Evolutionary conservation across 2,888 invertebrate species (phyloP).

Genomic region (Dromius quadrimaculatus): DNA sequence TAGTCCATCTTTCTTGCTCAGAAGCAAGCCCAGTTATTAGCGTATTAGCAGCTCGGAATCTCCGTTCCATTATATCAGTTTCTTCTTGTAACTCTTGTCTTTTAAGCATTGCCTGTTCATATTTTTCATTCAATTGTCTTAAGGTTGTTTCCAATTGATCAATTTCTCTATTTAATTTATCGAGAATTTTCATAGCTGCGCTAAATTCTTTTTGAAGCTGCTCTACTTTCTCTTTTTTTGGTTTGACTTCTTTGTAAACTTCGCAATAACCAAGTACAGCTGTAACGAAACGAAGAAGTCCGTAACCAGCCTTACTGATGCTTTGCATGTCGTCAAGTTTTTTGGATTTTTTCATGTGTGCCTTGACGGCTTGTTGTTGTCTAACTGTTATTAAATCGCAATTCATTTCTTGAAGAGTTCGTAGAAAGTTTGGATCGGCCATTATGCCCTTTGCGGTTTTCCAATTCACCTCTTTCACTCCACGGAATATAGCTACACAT

Average conservation of each 20-base stretch:
- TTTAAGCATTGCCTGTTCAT: constrained; percentile 79
- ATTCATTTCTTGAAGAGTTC: constrained; percentile 87
- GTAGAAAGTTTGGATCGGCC: constrained; percentile 89
- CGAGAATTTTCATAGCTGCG: constrained; percentile 72
- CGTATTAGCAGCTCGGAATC: constrained; percentile 87
- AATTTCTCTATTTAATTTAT: constrained; percentile 82
- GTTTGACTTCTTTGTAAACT: constrained; percentile 87
- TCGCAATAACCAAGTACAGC: constrained; percentile 92
- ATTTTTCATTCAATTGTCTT: constrained; percentile 77
- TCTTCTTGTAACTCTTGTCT: constrained; percentile 81
- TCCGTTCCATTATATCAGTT: constrained; percentile 83
- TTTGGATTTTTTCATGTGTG: constrained; percentile 78
- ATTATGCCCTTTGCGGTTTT: constrained; percentile 93
- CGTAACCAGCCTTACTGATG: constrained; percentile 88
- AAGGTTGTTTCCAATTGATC: constrained; percentile 78
- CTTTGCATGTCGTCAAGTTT: constrained; percentile 86
- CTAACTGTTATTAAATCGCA: constrained; percentile 79
- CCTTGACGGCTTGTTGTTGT: constrained; percentile 78
- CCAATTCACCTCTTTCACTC: constrained; percentile 89
- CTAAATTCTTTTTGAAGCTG: constrained; percentile 80
- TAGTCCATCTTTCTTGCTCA: constrained; percentile 85
- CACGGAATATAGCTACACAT: constrained; percentile 87
- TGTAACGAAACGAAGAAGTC: constrained; percentile 85
- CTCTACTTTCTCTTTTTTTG: constrained; percentile 86
- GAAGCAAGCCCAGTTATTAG: constrained; percentile 88